Evolutionary conservation across 1,140 invertebrate genomes (phyloP), one percentile per base, ranked within the genome.

Genomic region (Drosophila arawakana): DNA sequence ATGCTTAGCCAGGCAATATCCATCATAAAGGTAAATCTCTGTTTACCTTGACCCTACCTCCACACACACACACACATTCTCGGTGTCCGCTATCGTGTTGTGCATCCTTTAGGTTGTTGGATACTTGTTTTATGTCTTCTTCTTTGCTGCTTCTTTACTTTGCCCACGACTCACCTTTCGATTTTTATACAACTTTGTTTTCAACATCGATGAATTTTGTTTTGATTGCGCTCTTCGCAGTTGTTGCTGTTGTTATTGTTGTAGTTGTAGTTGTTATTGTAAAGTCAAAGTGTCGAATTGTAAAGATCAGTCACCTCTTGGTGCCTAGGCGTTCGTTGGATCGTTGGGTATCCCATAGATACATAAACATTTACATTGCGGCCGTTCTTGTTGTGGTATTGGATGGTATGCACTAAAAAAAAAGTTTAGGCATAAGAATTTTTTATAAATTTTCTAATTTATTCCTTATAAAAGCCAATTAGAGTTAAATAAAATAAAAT

Each of bases 211-310:
- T 89, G 80, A 76, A 78, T 88, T 83, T 83, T 83, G 80, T 83
- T 76, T 88, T 71, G 75, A 76, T 84, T 84, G 52, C 77, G 50
- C 55, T 76, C 76, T 83, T 73, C 76, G 68, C n/a, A 35, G 35
- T 57, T 57, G 41, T 46, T 25, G 49, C 37, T 61, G 62, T 71
- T 80, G 54, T 73, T 65, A 59, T 69, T 79, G 39, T 59, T 61
- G n/a, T n/a, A 69, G 39, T 55, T 65, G 35, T 49, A 39, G 34
- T 49, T 58, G 43, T 69, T 68, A 54, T 60, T 80, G 76, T 75
- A 78, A 73, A 89, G 83, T 88, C 83, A 78, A 89, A 88, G 84
- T 88, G 84, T 88, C 84, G 84, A 88, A 88, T 88, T 88, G 84
- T 88, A 80, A 76, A 88, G 84, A 90, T 88, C 84, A 88, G 59